Conservation (phyloP, 2,888 invertebrate species). For the Cheilosia variabilis region DNA sequence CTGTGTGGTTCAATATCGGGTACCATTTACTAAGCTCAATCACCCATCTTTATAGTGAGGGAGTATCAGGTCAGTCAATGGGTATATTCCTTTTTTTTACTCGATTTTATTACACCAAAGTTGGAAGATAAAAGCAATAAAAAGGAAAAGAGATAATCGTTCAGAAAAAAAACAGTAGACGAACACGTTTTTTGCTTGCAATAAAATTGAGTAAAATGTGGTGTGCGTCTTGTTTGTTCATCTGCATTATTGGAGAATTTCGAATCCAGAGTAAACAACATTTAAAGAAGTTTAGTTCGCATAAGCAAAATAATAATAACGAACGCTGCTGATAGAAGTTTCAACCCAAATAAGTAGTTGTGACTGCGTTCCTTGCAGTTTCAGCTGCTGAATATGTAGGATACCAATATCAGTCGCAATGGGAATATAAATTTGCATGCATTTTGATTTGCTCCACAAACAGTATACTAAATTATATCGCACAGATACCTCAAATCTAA, state of each 20-base stretch:
- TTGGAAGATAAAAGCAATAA: slow-evolving; percentile 4
- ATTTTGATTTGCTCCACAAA: too few species aligned
- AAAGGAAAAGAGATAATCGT: neutral
- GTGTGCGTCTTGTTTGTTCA: neutral
- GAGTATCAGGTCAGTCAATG: slow-evolving; percentile 15
- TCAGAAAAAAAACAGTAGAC: neutral
- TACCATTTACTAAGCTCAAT: slow-evolving; percentile 36
- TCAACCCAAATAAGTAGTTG: too few species aligned
- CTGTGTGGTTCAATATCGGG: slow-evolving; percentile 27
- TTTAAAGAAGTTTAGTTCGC: neutral
- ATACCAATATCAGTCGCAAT: too few species aligned
- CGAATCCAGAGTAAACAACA: neutral
- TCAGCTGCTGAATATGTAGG: too few species aligned
- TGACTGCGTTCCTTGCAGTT: too few species aligned
- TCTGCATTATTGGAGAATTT: slow-evolving; percentile 1
- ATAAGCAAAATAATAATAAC: neutral
- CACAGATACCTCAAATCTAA: too few species aligned
- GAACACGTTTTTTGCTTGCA: neutral
- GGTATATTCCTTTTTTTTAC: neutral
- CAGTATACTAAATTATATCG: too few species aligned
- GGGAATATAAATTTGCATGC: too few species aligned
- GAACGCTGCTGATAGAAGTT: too few species aligned
- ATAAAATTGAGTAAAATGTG: slow-evolving; percentile 18
- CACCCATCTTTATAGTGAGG: slow-evolving; percentile 25
- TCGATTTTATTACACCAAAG: slow-evolving; percentile 29